Percentiles rank a stretch among this genome's conserved stretches.
These are phyloP conservation scores for Papilio xuthus DNA, from an alignment of 1,140 invertebrate genomes.

Conservation along the genomic window DNA sequence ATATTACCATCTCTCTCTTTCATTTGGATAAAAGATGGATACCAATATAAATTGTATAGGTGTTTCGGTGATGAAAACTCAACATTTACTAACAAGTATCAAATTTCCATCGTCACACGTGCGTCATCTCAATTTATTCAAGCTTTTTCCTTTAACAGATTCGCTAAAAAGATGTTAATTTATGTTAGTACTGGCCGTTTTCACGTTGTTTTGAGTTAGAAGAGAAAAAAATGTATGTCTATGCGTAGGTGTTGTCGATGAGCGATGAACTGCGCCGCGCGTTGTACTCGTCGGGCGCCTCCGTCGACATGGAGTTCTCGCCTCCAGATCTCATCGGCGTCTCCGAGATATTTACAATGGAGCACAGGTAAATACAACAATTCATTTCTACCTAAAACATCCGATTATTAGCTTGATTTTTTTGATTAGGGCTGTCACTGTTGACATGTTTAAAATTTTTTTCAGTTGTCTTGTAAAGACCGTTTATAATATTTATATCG, in stretches of 20 bases:
- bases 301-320: slow-evolving; percentile 91
- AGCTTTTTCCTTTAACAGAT: slow-evolving; percentile 24
- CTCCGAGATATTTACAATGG: slow-evolving; percentile 94
- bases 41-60: background rate
- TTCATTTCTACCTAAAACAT: background rate
- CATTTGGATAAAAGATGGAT: background rate
- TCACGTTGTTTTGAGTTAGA: slow-evolving; percentile 1
- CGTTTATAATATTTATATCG: no score
- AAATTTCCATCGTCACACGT: background rate
- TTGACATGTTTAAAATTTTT: background rate
- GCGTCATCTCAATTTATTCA: background rate
- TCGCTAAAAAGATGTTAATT: slow-evolving; percentile 24
- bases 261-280: slow-evolving; percentile 93
- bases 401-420: background rate
- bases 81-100: background rate
- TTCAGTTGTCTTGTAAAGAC: no score
- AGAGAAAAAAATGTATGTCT: slow-evolving; percentile 5
- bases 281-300: slow-evolving; percentile 89
- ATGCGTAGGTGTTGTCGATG: slow-evolving; percentile 91
- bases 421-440: background rate
- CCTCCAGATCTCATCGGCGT: slow-evolving; percentile 93
- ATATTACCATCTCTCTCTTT: background rate
- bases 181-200: slow-evolving; percentile 27
- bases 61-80: background rate
- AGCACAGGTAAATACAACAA: slow-evolving; percentile 84